Percentiles rank a stretch among this genome's conserved stretches.
phyloP scores from a whole-genome alignment of 2,888 invertebrate genomes.

The Choristoneura rosaceana region DNA sequence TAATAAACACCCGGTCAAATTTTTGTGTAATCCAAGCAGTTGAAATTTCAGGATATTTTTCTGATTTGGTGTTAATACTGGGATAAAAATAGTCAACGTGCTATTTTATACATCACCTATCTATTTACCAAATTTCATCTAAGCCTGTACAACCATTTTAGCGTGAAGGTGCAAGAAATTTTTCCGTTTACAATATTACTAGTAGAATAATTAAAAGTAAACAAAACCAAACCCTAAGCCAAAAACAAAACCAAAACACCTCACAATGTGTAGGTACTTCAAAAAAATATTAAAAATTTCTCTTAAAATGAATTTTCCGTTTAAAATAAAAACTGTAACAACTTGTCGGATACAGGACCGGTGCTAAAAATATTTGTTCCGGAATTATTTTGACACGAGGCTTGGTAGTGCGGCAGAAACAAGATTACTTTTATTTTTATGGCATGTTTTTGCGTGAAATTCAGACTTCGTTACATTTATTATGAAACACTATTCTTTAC shows the following conservation, averaged over 20 bases:
- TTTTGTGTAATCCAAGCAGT: no score
- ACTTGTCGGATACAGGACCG: slow-evolving; percentile 2
- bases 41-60: no score
- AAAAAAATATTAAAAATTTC: neutral
- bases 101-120: no score
- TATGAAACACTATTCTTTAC: no score
- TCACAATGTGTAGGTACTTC: neutral
- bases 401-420: neutral
- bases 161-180: no score
- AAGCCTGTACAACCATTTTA: no score
- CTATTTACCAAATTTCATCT: no score
- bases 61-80: no score
- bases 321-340: neutral
- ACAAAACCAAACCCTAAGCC: neutral
- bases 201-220: no score
- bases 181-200: no score
- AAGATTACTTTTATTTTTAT: neutral
- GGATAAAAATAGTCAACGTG: no score
- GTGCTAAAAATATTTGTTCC: slow-evolving; percentile 4
- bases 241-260: neutral
- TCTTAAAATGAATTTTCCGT: neutral
- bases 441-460: neutral
- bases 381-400: slow-evolving; percentile 7
- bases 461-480: neutral
- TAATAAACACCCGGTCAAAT: no score